Evolutionary conservation across 2,888 invertebrate species (phyloP).

Genomic region (Chydorus sphaericus): DNA sequence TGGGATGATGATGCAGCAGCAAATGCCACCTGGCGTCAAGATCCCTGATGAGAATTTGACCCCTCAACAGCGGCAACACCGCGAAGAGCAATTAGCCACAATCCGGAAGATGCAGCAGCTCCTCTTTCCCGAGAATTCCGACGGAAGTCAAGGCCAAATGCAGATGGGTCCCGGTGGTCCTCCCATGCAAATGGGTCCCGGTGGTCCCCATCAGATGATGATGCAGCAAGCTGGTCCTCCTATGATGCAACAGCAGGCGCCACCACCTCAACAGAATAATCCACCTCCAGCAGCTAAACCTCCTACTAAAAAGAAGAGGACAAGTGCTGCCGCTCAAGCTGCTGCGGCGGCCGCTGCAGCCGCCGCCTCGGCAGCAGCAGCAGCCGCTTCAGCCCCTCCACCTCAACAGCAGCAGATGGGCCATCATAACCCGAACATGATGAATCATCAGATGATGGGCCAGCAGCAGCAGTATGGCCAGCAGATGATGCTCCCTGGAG

Average conservation of each 20-base stretch:
- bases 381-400: conserved; percentile 21
- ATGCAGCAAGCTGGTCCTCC: conserved; percentile 18
- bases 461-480: too few species aligned
- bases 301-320: not conserved
- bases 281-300: not conserved
- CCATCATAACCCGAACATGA: conserved; percentile 16
- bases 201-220: conserved; percentile 15
- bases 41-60: conserved; percentile 92
- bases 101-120: conserved; percentile 84
- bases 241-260: conserved; percentile 9
- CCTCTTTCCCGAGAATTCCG: conserved; percentile 62
- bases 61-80: conserved; percentile 83
- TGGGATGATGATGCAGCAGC: conserved; percentile 17
- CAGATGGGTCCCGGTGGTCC: conserved; percentile 20
- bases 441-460: too few species aligned
- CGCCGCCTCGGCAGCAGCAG: conserved; percentile 18
- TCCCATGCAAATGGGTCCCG: conserved; percentile 16
- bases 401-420: conserved; percentile 16
- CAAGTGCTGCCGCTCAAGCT: conserved; percentile 17
- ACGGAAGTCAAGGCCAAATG: conserved; percentile 23
- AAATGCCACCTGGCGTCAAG: conserved; percentile 67
- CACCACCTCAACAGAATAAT: not conserved
- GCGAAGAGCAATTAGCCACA: conserved; percentile 83
- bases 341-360: conserved; percentile 21
- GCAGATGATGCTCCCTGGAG: conserved; percentile 22